Base-by-base conservation (phyloP, 2,113 vertebrate genomes). In the Ciconia boyciana region DNA sequence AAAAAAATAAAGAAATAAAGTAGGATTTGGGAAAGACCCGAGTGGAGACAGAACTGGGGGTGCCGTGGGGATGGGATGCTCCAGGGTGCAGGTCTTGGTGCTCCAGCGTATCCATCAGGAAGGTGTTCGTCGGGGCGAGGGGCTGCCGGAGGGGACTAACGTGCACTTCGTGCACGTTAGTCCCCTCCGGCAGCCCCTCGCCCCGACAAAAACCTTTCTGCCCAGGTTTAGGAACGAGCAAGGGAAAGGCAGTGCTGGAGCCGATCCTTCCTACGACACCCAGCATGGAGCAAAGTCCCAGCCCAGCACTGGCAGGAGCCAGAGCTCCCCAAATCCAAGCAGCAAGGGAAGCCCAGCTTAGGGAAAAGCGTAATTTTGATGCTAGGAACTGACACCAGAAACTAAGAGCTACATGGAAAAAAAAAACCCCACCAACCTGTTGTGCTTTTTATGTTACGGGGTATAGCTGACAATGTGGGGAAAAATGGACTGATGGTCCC, bases 401-500 rank as follows among this genome's bases (percentile, higher is more conserved):
- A 36, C 34, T 16, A 46, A 78, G n/a, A 77, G 48, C 57, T 70
- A 48, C 24, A 1, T 13, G 62, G 44, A 17, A 34, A 28, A 68
- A 80, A 68, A 51, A 25, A 18, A n/a, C n/a, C n/a, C n/a, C 36
- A 36, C 14, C 44, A 17, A 20, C 0, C 29, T 34, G 29, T 69
- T 32, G n/a, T 17, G 54, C 16, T 76, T 6, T 72, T 90, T 83
- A 22, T 64, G 22, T 57, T 74, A 21, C 0, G 14, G 55, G 43
- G 34, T 24, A 26, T 9, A 58, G 61, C 69, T 24, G 64, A 41
- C 29, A 71, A 92, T 57, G n/a, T 1, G 12, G 84, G 77, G 28
- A 4, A 26, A 61, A 74, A 52, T 0, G 2, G 58, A 6, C 7
- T 9, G 13, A 7, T 0, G 6, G 20, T 15, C 43, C 19, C 34